Evolutionary conservation across 2,797 vertebrate genomes (phyloP).

Genomic region (Lates japonicus): DNA sequence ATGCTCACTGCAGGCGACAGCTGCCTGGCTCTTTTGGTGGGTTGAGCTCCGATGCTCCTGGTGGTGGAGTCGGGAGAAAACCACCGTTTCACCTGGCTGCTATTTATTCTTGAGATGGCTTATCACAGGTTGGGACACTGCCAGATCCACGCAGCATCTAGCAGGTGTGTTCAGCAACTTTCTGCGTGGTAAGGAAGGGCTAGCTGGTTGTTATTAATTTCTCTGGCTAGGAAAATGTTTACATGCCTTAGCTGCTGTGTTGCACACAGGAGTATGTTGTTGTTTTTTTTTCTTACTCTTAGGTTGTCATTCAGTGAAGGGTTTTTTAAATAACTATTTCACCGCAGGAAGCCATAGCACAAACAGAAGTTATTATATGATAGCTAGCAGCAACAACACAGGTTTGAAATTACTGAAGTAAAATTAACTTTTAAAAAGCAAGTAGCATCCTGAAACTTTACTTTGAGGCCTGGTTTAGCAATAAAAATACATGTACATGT

Average conservation of each 20-base stretch:
- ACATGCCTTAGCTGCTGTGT: constrained; percentile 60
- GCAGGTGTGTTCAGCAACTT: constrained; percentile 77
- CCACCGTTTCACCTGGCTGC: constrained; percentile 70
- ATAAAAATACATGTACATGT: background rate
- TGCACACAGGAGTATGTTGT: constrained; percentile 29
- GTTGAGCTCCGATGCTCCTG: constrained; percentile 67
- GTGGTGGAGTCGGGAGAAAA: constrained; percentile 62
- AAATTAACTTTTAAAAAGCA: background rate
- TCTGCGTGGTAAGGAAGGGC: constrained; percentile 51
- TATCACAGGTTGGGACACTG: constrained; percentile 74
- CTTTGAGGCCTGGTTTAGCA: background rate
- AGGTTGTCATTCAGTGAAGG: background rate
- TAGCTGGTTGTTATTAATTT: constrained; percentile 71
- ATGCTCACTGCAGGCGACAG: constrained; percentile 72
- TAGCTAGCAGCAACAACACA: constrained; percentile 18
- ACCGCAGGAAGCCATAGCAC: constrained; percentile 12
- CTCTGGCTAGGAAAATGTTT: constrained; percentile 63
- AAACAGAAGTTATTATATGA: constrained; percentile 25
- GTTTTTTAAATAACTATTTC: constrained; percentile 38
- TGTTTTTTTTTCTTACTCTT: constrained; percentile 35
- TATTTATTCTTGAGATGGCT: constrained; percentile 75
- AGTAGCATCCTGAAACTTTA: background rate
- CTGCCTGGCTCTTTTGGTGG: constrained; percentile 69
- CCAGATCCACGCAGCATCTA: constrained; percentile 56
- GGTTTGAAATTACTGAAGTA: constrained; percentile 8